phyloP scores from a whole-genome alignment of 1,140 invertebrate species.

The Pararge aegeria region DNA sequence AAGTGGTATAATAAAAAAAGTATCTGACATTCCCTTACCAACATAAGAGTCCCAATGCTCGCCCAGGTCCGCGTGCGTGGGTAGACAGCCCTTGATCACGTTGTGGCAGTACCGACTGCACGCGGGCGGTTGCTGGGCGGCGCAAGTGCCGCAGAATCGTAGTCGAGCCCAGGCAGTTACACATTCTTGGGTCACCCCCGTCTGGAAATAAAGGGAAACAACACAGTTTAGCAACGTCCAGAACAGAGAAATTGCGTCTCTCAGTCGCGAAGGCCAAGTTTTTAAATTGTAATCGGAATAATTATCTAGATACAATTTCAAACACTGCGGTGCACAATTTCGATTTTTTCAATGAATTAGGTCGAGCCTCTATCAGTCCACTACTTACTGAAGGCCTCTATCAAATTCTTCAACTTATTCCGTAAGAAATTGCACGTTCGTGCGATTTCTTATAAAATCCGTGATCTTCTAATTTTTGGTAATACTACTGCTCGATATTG shows the following conservation, averaged over 20 bases:
- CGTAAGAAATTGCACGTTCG: too few species aligned
- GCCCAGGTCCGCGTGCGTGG: constrained; percentile 90
- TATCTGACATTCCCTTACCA: constrained; percentile 81
- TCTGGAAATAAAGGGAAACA: constrained; percentile 44
- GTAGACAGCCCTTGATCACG: constrained; percentile 94
- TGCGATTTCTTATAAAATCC: too few species aligned
- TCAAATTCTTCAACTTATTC: too few species aligned
- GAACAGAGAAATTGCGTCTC: not conserved
- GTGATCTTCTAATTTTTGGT: too few species aligned
- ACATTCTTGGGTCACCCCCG: constrained; percentile 85
- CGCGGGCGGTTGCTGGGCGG: constrained; percentile 87
- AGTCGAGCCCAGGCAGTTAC: constrained; percentile 89
- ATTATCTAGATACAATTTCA: too few species aligned
- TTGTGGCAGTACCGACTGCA: constrained; percentile 94
- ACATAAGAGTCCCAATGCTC: constrained; percentile 95
- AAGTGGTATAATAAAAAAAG: not conserved
- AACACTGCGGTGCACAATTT: too few species aligned
- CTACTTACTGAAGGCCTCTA: too few species aligned
- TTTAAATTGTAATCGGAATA: too few species aligned
- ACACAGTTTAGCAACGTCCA: not conserved
- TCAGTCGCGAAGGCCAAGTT: too few species aligned
- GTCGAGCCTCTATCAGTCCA: too few species aligned
- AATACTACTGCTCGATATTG: too few species aligned
- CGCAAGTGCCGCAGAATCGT: constrained; percentile 92
- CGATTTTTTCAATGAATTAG: too few species aligned